Conservation (phyloP, 2,113 vertebrate genomes). For the Platichthys stellatus region DNA sequence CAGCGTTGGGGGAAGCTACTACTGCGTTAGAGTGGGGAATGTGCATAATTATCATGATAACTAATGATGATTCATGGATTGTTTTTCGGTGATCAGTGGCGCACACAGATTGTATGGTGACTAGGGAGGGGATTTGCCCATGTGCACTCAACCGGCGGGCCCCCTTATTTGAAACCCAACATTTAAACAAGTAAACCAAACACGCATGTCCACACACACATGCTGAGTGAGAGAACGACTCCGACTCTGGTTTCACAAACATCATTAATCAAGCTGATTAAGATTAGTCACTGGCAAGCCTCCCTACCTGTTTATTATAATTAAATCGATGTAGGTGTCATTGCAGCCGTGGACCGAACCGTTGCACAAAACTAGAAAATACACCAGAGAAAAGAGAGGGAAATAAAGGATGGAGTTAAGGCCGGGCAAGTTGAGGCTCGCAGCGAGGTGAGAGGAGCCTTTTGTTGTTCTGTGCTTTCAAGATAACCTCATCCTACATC, state of each 20-base stretch:
- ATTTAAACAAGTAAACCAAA: constrained; percentile 33
- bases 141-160: constrained; percentile 55
- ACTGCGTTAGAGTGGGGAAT: constrained; percentile 24
- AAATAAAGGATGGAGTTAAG: background rate
- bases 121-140: constrained; percentile 33
- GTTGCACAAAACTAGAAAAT: constrained; percentile 21
- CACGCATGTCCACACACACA: constrained; percentile 34
- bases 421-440: background rate
- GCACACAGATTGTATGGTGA: constrained; percentile 62
- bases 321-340: constrained; percentile 74
- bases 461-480: constrained; percentile 52
- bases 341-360: constrained; percentile 31
- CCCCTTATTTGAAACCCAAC: constrained; percentile 39
- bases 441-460: constrained; percentile 40
- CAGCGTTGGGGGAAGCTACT: background rate
- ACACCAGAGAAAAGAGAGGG: background rate
- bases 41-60: constrained; percentile 69
- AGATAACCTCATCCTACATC: constrained; percentile 45
- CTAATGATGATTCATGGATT: constrained; percentile 81
- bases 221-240: constrained; percentile 22
- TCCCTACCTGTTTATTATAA: constrained; percentile 77
- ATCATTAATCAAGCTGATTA: constrained; percentile 81
- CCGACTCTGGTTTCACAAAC: constrained; percentile 67
- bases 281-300: constrained; percentile 73
- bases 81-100: constrained; percentile 65